Percentiles rank a stretch among this genome's conserved stretches.
Evolutionary conservation across 2,113 vertebrate genomes (phyloP).

Genomic region (Crotalus horridus): DNA sequence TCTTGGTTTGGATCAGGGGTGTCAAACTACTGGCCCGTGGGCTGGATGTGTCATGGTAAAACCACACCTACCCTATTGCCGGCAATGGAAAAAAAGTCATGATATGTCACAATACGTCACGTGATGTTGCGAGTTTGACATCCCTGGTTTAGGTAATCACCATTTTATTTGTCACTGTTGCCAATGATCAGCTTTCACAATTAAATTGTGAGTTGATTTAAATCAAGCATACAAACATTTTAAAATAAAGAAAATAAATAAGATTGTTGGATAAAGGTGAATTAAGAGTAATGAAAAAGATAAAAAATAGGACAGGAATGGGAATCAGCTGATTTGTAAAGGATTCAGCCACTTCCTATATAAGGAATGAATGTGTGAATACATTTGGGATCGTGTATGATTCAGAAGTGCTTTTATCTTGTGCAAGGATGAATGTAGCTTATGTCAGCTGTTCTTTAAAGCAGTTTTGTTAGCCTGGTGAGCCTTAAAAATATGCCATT

Average conservation of each 20-base stretch:
- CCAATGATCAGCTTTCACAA: not conserved
- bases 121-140: too few species aligned
- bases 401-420: not conserved
- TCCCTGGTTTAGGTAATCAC: not conserved
- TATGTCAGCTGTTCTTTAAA: not conserved
- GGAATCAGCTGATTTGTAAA: not conserved
- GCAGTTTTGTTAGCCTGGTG: not conserved
- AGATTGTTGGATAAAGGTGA: not conserved
- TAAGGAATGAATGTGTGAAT: not conserved
- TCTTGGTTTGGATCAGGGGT: not conserved
- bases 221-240: not conserved
- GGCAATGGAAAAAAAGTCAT: too few species aligned
- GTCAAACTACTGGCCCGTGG: too few species aligned
- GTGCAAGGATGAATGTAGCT: not conserved
- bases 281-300: not conserved
- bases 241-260: not conserved
- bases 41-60: too few species aligned
- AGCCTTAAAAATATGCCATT: not conserved
- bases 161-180: not conserved
- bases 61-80: too few species aligned
- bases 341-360: not conserved
- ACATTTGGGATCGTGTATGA: not conserved
- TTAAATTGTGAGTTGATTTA: not conserved
- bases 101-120: too few species aligned
- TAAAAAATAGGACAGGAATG: not conserved